Conservation (phyloP, 2,888 invertebrate species). For the Ferdinandea cuprea region DNA sequence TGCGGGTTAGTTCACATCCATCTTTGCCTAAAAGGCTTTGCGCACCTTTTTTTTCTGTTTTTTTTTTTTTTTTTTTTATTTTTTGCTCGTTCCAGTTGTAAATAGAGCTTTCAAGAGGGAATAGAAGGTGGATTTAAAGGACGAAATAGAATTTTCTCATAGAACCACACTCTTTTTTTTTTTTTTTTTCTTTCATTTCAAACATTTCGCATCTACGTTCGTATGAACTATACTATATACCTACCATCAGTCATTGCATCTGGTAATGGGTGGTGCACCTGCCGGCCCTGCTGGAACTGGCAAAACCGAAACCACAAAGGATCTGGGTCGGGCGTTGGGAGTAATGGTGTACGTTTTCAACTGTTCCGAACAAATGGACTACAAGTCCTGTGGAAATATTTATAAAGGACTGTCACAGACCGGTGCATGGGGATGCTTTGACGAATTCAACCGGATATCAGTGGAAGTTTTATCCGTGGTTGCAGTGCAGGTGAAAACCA, state of each 20-base stretch:
- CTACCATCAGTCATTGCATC: constrained; percentile 88
- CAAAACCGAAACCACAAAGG: constrained; percentile 98
- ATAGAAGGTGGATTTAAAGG: constrained; percentile 12
- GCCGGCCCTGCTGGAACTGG: constrained; percentile 98
- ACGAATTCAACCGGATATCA: constrained; percentile 98
- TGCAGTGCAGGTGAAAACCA: constrained; percentile 95
- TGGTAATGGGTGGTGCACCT: constrained; percentile 98
- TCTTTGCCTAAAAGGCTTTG: constrained; percentile 42
- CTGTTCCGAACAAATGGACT: constrained; percentile 99
- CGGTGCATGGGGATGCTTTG: constrained; percentile 99
- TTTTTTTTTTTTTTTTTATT: too few relatives aligned
- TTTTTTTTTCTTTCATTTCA: constrained; percentile 53
- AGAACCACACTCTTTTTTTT: constrained; percentile 13
- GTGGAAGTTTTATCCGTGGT: constrained; percentile 99
- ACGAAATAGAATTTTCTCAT: constrained; percentile 25
- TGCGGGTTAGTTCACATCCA: constrained; percentile 50
- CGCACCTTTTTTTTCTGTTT: constrained; percentile 19
- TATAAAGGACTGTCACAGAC: constrained; percentile 97
- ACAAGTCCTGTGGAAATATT: constrained; percentile 97
- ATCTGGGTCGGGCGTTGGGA: constrained; percentile 96
- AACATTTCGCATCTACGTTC: constrained; percentile 47
- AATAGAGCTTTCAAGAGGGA: neutral
- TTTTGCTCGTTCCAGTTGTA: neutral
- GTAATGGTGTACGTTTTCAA: constrained; percentile 99
- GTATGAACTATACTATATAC: too few relatives aligned